phyloP scores from a whole-genome alignment of 2,113 vertebrate species.

The Cacatua alba region DNA sequence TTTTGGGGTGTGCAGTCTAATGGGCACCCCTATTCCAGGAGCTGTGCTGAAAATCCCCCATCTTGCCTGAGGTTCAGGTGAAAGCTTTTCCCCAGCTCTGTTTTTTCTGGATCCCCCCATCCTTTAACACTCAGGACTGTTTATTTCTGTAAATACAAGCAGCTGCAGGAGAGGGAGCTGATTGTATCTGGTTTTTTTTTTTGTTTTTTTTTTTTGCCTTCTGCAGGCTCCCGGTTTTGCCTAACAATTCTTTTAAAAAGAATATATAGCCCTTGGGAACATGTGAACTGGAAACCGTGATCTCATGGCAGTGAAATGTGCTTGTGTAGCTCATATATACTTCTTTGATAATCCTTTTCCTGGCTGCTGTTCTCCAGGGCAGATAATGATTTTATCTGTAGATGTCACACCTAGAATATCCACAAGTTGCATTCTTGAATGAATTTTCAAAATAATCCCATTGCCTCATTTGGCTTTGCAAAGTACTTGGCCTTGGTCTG shows the following conservation, averaged over 20 bases:
- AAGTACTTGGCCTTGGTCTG: conserved; percentile 47
- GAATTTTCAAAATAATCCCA: conserved; percentile 48
- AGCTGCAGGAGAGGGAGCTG: conserved; percentile 41
- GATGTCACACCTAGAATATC: conserved; percentile 46
- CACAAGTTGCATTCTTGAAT: conserved; percentile 38
- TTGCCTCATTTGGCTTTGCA: conserved; percentile 8
- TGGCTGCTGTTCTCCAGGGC: conserved; percentile 45
- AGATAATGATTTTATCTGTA: conserved; percentile 60
- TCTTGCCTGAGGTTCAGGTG: neutral
- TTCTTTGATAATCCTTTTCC: conserved; percentile 57
- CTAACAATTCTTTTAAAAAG: conserved; percentile 46
- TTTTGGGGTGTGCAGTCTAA: neutral
- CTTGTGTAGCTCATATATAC: conserved; percentile 7
- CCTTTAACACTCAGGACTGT: conserved; percentile 10
- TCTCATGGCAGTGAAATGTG: conserved; percentile 50
- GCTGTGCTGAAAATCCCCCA: neutral
- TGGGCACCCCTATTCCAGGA: neutral
- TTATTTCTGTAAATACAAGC: conserved; percentile 18
- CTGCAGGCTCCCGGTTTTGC: conserved; percentile 38
- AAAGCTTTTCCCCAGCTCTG: neutral
- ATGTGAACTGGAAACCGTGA: conserved; percentile 50
- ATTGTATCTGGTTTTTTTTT: conserved; percentile 1
- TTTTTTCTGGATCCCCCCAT: neutral
- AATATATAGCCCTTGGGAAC: conserved; percentile 63
- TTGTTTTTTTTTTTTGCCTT: neutral